Conservation (phyloP, 23 tunicate genomes). For the Styela plicata region DNA sequence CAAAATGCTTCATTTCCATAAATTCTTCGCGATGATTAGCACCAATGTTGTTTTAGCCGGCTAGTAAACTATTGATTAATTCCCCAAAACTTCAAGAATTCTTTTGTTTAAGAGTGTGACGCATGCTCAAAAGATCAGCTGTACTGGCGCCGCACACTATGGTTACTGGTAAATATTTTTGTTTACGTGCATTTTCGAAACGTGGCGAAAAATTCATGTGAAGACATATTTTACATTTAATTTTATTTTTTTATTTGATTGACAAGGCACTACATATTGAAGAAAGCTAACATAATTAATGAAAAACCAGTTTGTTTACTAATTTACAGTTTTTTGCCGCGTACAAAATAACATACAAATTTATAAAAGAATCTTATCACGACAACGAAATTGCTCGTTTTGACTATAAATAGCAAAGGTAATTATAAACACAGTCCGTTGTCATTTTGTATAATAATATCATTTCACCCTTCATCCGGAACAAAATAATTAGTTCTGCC, state of each 20-base stretch:
- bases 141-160: background rate
- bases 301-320: background rate
- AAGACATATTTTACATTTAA: too few relatives aligned
- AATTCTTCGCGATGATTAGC: background rate
- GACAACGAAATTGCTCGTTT: background rate
- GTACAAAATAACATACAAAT: background rate
- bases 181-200: background rate
- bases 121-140: background rate
- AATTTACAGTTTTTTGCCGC: background rate
- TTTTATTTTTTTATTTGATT: too few relatives aligned
- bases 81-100: background rate
- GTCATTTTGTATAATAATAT: background rate
- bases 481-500: background rate
- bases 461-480: background rate
- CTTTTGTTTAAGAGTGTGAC: background rate
- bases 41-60: background rate
- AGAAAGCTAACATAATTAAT: too few relatives aligned
- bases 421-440: background rate
- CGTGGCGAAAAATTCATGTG: background rate
- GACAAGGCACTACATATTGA: too few relatives aligned
- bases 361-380: background rate
- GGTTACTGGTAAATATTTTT: background rate
- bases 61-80: background rate
- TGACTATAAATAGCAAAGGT: background rate
- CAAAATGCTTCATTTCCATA: background rate